A percentile compares a stretch with the other conserved stretches of the same genome.
Evolutionary conservation across 2,888 invertebrate species (phyloP).

Genomic region (Phorcus lineatus): DNA sequence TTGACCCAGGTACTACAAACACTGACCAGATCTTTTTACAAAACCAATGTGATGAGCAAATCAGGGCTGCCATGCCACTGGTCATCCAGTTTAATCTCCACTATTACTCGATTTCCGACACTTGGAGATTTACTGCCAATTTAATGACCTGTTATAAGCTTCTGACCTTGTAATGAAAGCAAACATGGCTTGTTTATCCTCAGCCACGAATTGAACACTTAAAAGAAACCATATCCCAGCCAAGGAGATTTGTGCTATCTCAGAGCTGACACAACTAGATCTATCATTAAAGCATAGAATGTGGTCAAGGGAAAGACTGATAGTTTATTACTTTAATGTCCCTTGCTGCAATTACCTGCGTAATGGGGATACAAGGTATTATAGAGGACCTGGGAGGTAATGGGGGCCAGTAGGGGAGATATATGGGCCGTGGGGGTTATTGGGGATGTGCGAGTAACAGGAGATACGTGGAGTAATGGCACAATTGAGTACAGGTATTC

Average conservation of each 20-base stretch:
- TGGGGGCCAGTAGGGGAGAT: too few relatives aligned
- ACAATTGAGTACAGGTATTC: too few relatives aligned
- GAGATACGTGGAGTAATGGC: too few relatives aligned
- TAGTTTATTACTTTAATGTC: slow-evolving; percentile 22
- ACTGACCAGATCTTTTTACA: slow-evolving; percentile 9
- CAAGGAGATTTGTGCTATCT: neutral
- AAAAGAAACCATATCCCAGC: neutral
- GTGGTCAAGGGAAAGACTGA: neutral
- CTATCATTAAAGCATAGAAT: slow-evolving; percentile 17
- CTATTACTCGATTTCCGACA: slow-evolving; percentile 19
- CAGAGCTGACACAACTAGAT: neutral
- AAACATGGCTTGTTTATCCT: neutral
- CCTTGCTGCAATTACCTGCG: too few relatives aligned
- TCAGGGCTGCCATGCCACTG: neutral
- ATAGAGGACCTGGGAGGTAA: too few relatives aligned
- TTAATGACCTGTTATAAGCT: slow-evolving; percentile 18
- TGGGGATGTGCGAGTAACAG: too few relatives aligned
- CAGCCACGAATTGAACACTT: slow-evolving; percentile 12
- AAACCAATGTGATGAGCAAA: neutral
- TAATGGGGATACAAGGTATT: too few relatives aligned
- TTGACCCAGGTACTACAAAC: slow-evolving; percentile 15
- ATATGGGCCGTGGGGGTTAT: too few relatives aligned
- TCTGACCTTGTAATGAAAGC: slow-evolving; percentile 18
- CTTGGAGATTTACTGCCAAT: slow-evolving; percentile 1
- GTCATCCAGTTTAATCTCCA: neutral